Conservation (phyloP, 2,113 vertebrate species). For the Stictonetta naevosa region DNA sequence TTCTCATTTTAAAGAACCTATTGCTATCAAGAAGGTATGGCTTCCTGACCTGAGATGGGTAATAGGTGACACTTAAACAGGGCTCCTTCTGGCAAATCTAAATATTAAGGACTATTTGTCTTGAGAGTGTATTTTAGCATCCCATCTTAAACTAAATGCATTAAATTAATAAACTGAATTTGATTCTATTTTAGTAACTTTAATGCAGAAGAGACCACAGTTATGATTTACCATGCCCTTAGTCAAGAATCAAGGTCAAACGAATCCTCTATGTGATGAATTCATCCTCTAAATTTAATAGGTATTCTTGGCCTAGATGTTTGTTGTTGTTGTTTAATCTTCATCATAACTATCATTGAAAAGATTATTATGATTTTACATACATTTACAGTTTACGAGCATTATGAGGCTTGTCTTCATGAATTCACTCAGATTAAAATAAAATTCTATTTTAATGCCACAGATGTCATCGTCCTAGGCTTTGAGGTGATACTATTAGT, state of each 20-base stretch:
- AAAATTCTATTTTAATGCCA: background rate
- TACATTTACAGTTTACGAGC: too few species aligned
- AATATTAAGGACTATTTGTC: background rate
- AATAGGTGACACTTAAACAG: background rate
- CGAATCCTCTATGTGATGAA: rapidly evolving
- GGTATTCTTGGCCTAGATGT: background rate
- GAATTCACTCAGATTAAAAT: background rate
- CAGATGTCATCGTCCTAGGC: background rate
- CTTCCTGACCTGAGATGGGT: background rate
- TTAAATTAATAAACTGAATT: background rate
- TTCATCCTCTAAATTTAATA: background rate
- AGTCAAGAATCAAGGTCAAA: background rate
- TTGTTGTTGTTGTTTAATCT: background rate
- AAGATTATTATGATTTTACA: background rate
- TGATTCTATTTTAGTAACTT: background rate
- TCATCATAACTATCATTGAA: background rate
- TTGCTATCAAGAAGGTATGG: background rate
- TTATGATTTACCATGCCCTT: background rate
- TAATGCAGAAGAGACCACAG: background rate
- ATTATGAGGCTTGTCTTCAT: background rate
- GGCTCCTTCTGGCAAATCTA: background rate
- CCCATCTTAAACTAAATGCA: background rate
- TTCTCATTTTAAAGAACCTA: background rate
- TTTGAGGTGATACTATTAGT: background rate
- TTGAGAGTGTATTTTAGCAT: background rate